Base-by-base conservation (phyloP, 2,797 vertebrate species). In the Spinus olivaceus region DNA sequence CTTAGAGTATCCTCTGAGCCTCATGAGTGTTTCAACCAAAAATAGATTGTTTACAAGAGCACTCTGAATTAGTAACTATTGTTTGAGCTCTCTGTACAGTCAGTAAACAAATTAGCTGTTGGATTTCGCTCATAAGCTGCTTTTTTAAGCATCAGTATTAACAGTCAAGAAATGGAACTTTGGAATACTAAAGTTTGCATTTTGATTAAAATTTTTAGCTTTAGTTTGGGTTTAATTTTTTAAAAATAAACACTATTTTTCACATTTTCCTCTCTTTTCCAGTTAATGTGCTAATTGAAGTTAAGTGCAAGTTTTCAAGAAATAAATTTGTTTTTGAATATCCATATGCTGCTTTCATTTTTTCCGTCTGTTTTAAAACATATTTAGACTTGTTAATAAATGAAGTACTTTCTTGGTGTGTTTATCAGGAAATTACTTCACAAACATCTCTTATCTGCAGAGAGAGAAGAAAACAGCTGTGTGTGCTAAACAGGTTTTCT, bases 41-140 rank as follows among this genome's bases (percentile, higher is more conserved):
- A 88, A 28, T 4, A 76, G 46, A 12, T 30, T 28, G 65, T 59
- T 77, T 27, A 50, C 44, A 56, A 70, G 53, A 78, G 57, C 51
- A 57, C 23, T 86, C 35, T 25, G n/a, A 80, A 63, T 88, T 41
- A n/a, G 11, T 82, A 70, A 70, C 63, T 90, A 50, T 28, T 73
- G 54, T 80, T 91, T 50, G 72, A 44, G 23, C 35, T 80, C 53
- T 66, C 64, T 80, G 20, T 60, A 47, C 32, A 37, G 56, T 51
- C 85, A 80, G 37, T 59, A 63, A 82, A 60, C 11, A 32, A 92
- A 54, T 47, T 18, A 80, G 53, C 56, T 32, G 47, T 70, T 77
- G 20, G 16, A 46, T 82, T 86, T 93, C 10, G 28, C 22, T 88
- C 0, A 6, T 11, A 44, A 83, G 32, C 53, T 49, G 30, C 22